phyloP scores from a whole-genome alignment of 2,797 vertebrate species.

The Capromys pilorides region DNA sequence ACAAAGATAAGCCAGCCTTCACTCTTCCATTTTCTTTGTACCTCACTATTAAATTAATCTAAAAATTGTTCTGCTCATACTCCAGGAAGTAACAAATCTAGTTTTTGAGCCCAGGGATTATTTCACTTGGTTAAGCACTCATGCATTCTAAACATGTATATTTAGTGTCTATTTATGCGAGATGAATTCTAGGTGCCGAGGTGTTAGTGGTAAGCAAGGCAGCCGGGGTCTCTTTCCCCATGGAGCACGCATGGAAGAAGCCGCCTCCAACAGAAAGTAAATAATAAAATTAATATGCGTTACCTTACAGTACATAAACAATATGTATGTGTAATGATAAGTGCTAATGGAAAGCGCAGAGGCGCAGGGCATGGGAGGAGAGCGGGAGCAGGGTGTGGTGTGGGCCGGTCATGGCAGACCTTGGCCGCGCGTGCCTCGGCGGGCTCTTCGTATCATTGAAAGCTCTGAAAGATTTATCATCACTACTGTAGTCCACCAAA shows the following conservation, averaged over 20 bases:
- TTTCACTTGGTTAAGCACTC: background rate
- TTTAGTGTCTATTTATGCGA: background rate
- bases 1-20: background rate
- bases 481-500: background rate
- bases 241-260: background rate
- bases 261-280: background rate
- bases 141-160: background rate
- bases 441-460: background rate
- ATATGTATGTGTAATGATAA: background rate
- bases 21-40: background rate
- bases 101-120: background rate
- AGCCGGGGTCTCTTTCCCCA: fast-evolving
- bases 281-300: background rate
- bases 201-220: background rate
- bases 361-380: background rate
- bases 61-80: background rate
- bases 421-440: background rate
- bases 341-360: background rate
- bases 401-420: background rate
- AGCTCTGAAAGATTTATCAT: background rate
- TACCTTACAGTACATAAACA: background rate
- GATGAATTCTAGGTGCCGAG: background rate
- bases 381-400: background rate
- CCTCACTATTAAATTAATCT: background rate
- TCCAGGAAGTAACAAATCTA: background rate